Base-by-base conservation (phyloP, 64 coral and sea anemone genomes). In the Hydrozoanthus tunicans region DNA sequence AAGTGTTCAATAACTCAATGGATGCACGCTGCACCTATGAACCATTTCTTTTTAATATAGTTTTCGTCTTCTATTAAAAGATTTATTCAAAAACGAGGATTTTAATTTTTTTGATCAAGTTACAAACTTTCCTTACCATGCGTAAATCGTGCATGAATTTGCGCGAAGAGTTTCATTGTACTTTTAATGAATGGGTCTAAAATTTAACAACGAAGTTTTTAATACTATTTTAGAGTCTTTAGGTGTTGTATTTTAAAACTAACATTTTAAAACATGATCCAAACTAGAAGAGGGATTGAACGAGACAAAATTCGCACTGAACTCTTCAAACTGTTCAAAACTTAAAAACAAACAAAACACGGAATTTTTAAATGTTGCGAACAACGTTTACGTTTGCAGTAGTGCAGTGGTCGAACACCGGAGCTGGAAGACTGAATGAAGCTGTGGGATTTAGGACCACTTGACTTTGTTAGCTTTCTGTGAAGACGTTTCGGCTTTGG, bases 11-110 rank as follows among this genome's bases (percentile, higher is more conserved):
- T 81, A 81, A 61, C 55, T 81, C 6, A 56, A 81, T 60, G 25
- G 79, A 59, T 54, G 79, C 56, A 81, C 53, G 55, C 79, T 81
- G 9, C 32, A 43, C 79, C 79, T 81, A 81, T 81, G 79, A 81
- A 81, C 56, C 79, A 81, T 59, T 81, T 81, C 79, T 81, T 81
- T 81, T 81, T 61, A 81, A 81, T 81, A 81, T 81, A 81, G 79
- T n/a, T 81, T 81, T 81, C 60, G 5, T 56, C 9, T 43, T 9
- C 7, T 4, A 14, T 59, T 24, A 81, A 81, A 81, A 2, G 54
- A 58, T 81, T 81, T 17, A 63, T 63, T 81, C 26, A 43, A 51
- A 75, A 75, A 75, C 72, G 25, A 75, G 72, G 43, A 75, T 43
- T 75, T 75, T 75, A 43, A 20, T 20, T 20, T 81, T 60, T 58